A percentile compares a stretch with the other conserved stretches of the same genome.
Conservation (phyloP, 2,113 vertebrate genomes). For the Vimba vimba region DNA sequence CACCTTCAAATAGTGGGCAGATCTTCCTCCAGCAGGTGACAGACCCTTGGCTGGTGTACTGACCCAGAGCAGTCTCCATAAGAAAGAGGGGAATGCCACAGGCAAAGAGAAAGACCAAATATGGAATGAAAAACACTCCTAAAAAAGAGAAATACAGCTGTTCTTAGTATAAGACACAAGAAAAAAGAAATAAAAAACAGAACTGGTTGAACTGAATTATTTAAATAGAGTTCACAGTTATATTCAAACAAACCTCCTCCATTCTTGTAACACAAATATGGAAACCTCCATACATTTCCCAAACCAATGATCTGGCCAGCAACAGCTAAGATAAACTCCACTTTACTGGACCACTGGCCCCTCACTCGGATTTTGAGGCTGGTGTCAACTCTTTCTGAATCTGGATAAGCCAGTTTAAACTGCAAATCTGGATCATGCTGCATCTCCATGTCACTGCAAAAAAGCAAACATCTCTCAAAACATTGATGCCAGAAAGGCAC, state of each 20-base stretch:
- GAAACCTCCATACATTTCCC: slow-evolving; percentile 82
- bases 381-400: slow-evolving; percentile 9
- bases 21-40: slow-evolving; percentile 80
- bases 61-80: slow-evolving; percentile 75
- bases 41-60: slow-evolving; percentile 78
- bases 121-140: slow-evolving; percentile 81
- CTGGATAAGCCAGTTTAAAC: slow-evolving; percentile 56
- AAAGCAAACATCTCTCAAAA: slow-evolving; percentile 30
- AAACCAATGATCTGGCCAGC: slow-evolving; percentile 81
- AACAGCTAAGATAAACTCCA: slow-evolving; percentile 79
- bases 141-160: slow-evolving; percentile 29
- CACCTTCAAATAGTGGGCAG: slow-evolving; percentile 83
- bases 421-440: slow-evolving; percentile 57
- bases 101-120: slow-evolving; percentile 76
- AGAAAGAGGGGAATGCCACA: slow-evolving; percentile 80
- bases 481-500: neutral
- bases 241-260: slow-evolving; percentile 73
- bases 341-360: slow-evolving; percentile 78
- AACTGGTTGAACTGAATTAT: neutral
- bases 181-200: neutral
- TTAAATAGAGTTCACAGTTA: neutral
- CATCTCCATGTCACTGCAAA: slow-evolving; percentile 67
- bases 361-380: slow-evolving; percentile 52
- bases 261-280: slow-evolving; percentile 82
- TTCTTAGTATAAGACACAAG: slow-evolving; percentile 9